phyloP scores from a whole-genome alignment of 92 coral and sea anemone genomes.

The Epizoanthus fatuus region DNA sequence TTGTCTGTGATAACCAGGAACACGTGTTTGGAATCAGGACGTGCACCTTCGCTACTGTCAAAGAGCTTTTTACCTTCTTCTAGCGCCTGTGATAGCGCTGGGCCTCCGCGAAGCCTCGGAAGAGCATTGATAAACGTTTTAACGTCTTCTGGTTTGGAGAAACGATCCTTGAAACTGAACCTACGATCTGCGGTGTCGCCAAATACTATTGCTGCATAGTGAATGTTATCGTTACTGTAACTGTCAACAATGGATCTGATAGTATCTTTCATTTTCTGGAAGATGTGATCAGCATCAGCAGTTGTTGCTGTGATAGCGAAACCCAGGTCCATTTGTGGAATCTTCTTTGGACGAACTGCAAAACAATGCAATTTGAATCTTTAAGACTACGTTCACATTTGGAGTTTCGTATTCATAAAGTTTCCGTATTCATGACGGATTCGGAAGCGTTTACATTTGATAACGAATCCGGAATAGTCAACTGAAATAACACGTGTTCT shows the following conservation, averaged over 20 bases:
- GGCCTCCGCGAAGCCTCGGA: slow-evolving; percentile 67
- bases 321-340: slow-evolving; percentile 79
- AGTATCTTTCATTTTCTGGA: slow-evolving; percentile 80
- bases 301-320: slow-evolving; percentile 91
- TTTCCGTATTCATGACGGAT: no score
- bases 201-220: slow-evolving; percentile 76
- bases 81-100: slow-evolving; percentile 78
- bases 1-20: slow-evolving; percentile 77
- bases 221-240: slow-evolving; percentile 74
- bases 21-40: slow-evolving; percentile 62
- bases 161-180: slow-evolving; percentile 59
- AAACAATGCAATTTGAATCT: not conserved
- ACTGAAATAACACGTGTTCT: no score
- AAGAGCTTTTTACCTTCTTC: slow-evolving; percentile 79
- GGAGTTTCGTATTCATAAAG: no score
- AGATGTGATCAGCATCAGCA: slow-evolving; percentile 56
- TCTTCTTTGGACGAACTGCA: slow-evolving; percentile 40
- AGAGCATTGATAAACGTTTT: slow-evolving; percentile 57
- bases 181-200: slow-evolving; percentile 62
- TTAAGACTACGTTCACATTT: no score
- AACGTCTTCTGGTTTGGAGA: slow-evolving; percentile 40
- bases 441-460: no score
- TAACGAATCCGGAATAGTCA: no score
- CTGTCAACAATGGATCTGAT: slow-evolving; percentile 76
- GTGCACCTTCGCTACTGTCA: slow-evolving; percentile 65